Base-by-base conservation (phyloP, 2,888 invertebrate species). In the Marronus borbonicus region DNA sequence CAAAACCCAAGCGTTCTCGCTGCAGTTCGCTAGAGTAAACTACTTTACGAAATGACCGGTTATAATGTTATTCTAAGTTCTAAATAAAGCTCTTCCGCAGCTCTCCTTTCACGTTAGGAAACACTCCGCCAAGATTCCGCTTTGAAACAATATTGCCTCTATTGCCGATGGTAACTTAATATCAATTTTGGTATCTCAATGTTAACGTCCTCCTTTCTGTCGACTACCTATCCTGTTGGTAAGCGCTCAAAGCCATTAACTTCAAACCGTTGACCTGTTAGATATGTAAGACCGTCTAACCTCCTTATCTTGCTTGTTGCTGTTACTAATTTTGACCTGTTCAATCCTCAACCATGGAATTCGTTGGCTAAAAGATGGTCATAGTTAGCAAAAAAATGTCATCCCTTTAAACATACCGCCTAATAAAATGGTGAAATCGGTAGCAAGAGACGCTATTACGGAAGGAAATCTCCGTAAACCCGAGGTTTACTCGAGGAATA, bases 41-140 rank as follows among this genome's bases (percentile, higher is more conserved):
- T 44, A 66, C 65, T 66, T 44, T 66, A 66, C 44, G 44, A 66
- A 66, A 66, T 66, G 65, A 66, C 65, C 65, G 39, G 65, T 44
- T 66, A 66, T 66, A 66, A 66, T 66, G 44, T 66, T 66, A 66
- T 66, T 66, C 65, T 66, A 66, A 66, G 65, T 66, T 66, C 65
- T 44, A 39, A 66, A 66, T 66, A 66, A 66, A 66, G 44, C 65
- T 66, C 65, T 66, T 20, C n/a, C 28, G 8, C 7, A 20, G 20
- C 55, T 20, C 17, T 17, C 5, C 20, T 8, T 20, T 55, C 17
- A 5, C 52, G n/a, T 17, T 55, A 39, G 65, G 65, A 66, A 66
- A 39, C 65, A 66, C 65, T 66, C 65, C 12, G 65, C 49, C 49
- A n/a, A 49, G 20, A 66, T 66, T 66, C 65, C 44, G n/a, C 44